Percentiles rank a stretch among this genome's conserved stretches.
phyloP scores from a whole-genome alignment of 2,113 vertebrate genomes.

The Gulo gulo region DNA sequence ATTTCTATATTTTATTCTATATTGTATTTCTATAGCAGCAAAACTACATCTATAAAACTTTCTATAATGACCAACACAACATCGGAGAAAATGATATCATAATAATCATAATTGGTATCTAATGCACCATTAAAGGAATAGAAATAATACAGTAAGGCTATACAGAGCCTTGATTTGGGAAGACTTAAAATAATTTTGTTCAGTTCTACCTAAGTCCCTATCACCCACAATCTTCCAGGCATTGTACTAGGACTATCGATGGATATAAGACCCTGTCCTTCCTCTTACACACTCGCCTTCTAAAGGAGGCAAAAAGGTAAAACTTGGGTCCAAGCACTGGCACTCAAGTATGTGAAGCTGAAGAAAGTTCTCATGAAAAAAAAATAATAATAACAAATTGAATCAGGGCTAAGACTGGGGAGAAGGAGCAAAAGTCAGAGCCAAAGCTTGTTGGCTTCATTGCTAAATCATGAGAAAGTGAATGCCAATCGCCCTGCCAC shows the following conservation, averaged over 20 bases:
- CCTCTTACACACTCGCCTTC: background rate
- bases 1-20: background rate
- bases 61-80: background rate
- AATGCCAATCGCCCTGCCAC: background rate
- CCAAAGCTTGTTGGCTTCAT: background rate
- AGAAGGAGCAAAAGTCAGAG: conserved; percentile 7
- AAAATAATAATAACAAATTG: background rate
- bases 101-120: too few species aligned
- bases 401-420: background rate
- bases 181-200: background rate
- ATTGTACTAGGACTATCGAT: background rate
- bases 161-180: background rate
- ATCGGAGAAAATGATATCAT: background rate
- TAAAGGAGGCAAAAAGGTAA: background rate
- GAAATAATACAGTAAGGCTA: background rate
- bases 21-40: background rate
- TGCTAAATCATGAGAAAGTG: conserved; percentile 52
- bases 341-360: background rate
- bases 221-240: background rate
- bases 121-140: background rate
- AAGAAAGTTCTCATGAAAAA: background rate
- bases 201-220: background rate
- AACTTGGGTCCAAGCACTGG: background rate
- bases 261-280: background rate
- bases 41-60: background rate